Base-by-base conservation (phyloP, 2,888 invertebrate genomes). In the Zhengitettix transpicula region DNA sequence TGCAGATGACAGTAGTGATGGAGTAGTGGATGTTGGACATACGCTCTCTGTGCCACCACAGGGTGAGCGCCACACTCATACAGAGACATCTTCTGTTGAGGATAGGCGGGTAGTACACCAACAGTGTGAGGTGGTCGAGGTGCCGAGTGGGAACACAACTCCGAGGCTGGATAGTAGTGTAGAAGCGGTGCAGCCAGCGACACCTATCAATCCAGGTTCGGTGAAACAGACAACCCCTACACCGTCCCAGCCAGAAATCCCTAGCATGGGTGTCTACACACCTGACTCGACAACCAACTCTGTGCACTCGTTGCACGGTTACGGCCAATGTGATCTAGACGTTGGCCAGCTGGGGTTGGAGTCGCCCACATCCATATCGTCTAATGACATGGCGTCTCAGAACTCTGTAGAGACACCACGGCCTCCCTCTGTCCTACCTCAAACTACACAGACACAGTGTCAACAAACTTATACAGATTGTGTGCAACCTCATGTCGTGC, bases 261-360 rank as follows among this genome's bases (percentile, higher is more conserved):
- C 85, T n/a, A 87, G 87, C 1, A 84, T 89, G 83, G 89, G 88
- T 0, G 88, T 90, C 0, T 92, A 91, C 69, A 90, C 88, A 0
- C 87, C 90, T 0, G 90, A 90, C 67, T 85, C 90, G 0, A 85
- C 88, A 0, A 85, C 87, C 47, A 90, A 89, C 70, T 87, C 87
- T 0, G 87, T 89, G 10, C 87, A 88, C 64, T 85, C 89, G 58
- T 79, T 92, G 66, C 82, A 84, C 69, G 82, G 83, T 66, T 89
- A 89, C 68, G 80, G 81, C 0, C 85, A 87, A 60, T 89, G 89
- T 67, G 90, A 92, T 66, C 73, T 92, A 62, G 92, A 90, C 71
- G 89, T 90, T 1, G 83, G 84, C 60, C 89, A 89, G 69, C 72
- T 92, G 61, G 90, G 89, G 0, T 74, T 94, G 64, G 93, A 93